A percentile compares a stretch with the other conserved stretches of the same genome.
phyloP scores from a whole-genome alignment of 2,113 vertebrate genomes.

The Pluvialis apricaria region DNA sequence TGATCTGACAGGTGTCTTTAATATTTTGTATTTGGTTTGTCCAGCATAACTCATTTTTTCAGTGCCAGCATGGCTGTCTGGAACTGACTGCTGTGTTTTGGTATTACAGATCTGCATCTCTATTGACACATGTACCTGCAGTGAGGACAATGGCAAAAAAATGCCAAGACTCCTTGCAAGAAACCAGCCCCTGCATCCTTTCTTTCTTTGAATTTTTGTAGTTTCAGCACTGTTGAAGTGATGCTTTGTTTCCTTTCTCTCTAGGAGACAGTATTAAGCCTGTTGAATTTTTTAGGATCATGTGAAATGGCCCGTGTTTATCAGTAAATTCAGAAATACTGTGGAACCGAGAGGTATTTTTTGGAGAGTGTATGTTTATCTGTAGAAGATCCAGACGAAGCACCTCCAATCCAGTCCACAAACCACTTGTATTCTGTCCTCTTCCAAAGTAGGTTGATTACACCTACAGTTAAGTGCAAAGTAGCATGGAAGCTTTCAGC shows the following conservation, averaged over 20 bases:
- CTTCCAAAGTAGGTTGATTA: not conserved
- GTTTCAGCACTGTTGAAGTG: not conserved
- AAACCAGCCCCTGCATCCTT: not conserved
- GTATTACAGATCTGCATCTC: not conserved
- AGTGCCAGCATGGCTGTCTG: not conserved
- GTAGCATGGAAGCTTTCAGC: not conserved
- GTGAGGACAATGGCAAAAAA: not conserved
- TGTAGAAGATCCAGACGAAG: not conserved
- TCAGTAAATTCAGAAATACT: not conserved
- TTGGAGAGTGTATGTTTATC: not conserved
- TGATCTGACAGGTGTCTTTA: not conserved
- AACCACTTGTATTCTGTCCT: not conserved
- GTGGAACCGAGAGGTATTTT: not conserved
- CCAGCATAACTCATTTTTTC: not conserved
- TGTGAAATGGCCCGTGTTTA: not conserved
- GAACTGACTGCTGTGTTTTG: not conserved
- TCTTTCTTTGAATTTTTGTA: not conserved
- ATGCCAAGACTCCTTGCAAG: not conserved
- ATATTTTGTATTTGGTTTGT: not conserved
- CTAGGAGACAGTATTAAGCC: not conserved
- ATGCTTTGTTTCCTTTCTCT: not conserved
- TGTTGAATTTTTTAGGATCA: not conserved
- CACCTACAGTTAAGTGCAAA: not conserved
- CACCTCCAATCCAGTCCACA: not conserved
- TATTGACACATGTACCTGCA: accelerated